Percentiles rank a stretch among this genome's conserved stretches.
Conservation (phyloP, 2,797 vertebrate genomes). For the Taenioides sp. region DNA sequence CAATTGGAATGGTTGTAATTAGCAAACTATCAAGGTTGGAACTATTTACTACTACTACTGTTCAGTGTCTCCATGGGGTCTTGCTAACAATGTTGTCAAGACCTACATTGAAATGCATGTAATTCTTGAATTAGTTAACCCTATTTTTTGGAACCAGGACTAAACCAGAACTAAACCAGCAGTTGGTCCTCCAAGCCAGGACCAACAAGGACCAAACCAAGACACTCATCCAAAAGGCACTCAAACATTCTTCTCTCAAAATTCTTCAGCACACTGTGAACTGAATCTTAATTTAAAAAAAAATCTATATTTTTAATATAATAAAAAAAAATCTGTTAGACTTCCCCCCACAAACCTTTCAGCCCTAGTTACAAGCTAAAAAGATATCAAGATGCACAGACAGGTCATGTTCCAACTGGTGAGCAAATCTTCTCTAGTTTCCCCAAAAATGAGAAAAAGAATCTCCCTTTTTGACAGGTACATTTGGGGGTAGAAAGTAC, state of each 20-base stretch:
- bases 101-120: no score
- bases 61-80: background rate
- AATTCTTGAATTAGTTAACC: no score
- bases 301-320: no score
- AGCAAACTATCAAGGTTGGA: background rate
- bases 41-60: background rate
- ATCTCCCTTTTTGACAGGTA: slow-evolving; percentile 16
- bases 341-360: background rate
- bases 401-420: slow-evolving; percentile 19
- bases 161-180: no score
- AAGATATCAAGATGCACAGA: slow-evolving; percentile 19
- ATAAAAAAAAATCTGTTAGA: no score
- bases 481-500: slow-evolving; percentile 24
- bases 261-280: background rate
- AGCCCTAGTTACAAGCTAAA: background rate
- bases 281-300: no score
- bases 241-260: background rate
- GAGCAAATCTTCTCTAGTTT: slow-evolving; percentile 31
- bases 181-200: no score
- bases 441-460: slow-evolving; percentile 19
- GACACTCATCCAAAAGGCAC: no score
- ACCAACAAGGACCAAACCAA: no score
- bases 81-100: no score
- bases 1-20: background rate
- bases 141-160: no score